Evolutionary conservation across 2,888 invertebrate genomes (phyloP), one percentile per base, ranked within the genome.

Genomic region (Drosophila fulvimacula): DNA sequence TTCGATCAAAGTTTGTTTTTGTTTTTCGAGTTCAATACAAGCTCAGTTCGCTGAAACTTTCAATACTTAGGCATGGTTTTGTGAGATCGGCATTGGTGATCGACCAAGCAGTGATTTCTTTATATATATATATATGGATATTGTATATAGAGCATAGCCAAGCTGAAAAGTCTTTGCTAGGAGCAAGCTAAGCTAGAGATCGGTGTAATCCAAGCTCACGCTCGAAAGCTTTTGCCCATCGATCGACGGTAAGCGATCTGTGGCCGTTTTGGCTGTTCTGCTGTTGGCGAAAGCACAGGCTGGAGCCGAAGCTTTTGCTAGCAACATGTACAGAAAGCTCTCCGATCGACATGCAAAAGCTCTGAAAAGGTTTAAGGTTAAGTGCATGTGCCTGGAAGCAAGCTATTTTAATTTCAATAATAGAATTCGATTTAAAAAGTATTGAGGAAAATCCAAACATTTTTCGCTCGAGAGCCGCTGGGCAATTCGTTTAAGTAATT

Each of bases 61-160:
- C 39, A 72, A 87, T 89, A 89, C 89, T 87, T 87, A 87, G 76
- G 66, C 76, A 85, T 87, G 82, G 76, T 48, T 56, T 52, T 83
- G 77, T 73, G 71, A 81, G 67, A 56, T 65, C 68, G 66, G 79
- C 70, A 65, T 62, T 60, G 61, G 64, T 62, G 69, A 68, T 65
- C 64, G 69, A 52, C 39, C 49, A 63, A 72, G 77, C 77, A 71
- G 71, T 63, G 49, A 53, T 36, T 70, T 42, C 42, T 13, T 48
- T 49, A 7, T 21, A 9, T 48, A 11, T 10, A 27, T 9, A 4
- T 46, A 17, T 48, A 30, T 30, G 6, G n/a, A 48, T 48, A 32
- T 24, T 44, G 24, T 30, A 46, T 39, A 19, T 51, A 10, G 41
- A 41, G 24, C 41, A 46, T 17, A 15, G 39, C 41, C 38, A 57